A percentile compares a stretch with the other conserved stretches of the same genome.
Evolutionary conservation across 1,140 invertebrate species (phyloP).

Genomic region (Drosophila arizonae): DNA sequence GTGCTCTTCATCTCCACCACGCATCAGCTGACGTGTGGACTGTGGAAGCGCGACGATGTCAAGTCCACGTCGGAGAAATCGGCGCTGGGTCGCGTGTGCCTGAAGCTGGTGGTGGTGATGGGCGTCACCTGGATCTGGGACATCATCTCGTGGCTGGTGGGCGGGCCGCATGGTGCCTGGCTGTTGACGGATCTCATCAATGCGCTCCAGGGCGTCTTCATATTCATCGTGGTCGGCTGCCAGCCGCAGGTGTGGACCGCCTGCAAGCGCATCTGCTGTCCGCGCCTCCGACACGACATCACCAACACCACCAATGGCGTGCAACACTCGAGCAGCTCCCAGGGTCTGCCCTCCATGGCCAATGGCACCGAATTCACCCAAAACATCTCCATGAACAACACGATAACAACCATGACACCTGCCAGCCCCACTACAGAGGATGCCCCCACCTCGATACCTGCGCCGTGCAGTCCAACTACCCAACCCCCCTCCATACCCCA

Average conservation of each 20-base stretch:
- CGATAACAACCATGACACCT: constrained; percentile 52
- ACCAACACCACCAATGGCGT: constrained; percentile 85
- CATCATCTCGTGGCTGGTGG: constrained; percentile 88
- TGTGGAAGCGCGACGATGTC: constrained; percentile 93
- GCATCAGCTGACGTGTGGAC: constrained; percentile 91
- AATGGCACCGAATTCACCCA: constrained; percentile 85
- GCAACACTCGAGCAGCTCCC: constrained; percentile 87
- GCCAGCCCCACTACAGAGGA: not conserved
- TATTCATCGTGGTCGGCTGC: constrained; percentile 94
- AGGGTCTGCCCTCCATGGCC: constrained; percentile 90
- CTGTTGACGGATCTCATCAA: constrained; percentile 92
- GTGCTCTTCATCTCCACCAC: constrained; percentile 91
- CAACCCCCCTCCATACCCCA: not conserved
- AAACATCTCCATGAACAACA: constrained; percentile 87
- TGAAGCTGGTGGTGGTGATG: constrained; percentile 93
- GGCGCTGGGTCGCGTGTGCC: constrained; percentile 89
- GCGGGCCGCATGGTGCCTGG: constrained; percentile 90
- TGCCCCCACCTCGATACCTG: not conserved
- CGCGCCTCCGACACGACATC: constrained; percentile 84
- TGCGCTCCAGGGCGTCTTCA: constrained; percentile 93
- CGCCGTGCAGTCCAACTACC: not conserved
- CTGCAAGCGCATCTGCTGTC: constrained; percentile 86
- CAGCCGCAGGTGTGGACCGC: constrained; percentile 91
- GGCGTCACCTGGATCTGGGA: constrained; percentile 93
- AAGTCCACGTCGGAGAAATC: constrained; percentile 93